Evolutionary conservation across 2,888 invertebrate genomes (phyloP), one percentile per base, ranked within the genome.

Genomic region (Synanthedon andrenaeformis): DNA sequence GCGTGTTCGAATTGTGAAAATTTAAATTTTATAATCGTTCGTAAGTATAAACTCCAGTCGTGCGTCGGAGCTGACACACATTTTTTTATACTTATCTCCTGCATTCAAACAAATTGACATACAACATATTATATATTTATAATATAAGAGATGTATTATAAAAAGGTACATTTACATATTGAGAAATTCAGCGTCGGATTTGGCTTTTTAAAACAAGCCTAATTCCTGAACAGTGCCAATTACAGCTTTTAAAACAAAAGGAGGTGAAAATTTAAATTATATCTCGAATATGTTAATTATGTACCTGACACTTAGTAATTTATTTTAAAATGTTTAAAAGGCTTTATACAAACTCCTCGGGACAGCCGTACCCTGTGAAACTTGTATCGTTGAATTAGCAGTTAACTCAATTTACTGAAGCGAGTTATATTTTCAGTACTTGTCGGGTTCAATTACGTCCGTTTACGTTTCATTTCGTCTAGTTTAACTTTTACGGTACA

Each of bases 281-380:
- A 41, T 28, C 8, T 13, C 49, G 49, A 55, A 51, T 55, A 52
- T 52, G 52, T 51, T 55, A 55, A 54, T 54, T 53, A 56, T 54
- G 50, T 42, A 52, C 55, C 53, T 51, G 42, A 52, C 52, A 51
- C 53, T 55, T 56, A 42, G 51, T 45, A 45, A 51, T 53, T 50
- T 53, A 51, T 53, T 54, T 52, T 51, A 49, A 14, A 35, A n/a
- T 23, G 41, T 35, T 42, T 12, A 50, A 55, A 52, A 49, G 49
- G 48, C 12, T 41, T 45, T 4, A 35, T 10, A 10, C 35, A 35
- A 35, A 35, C 35, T 35, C 35, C 2, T 3, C 35, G 35, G 35
- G 10, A 35, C 35, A 35, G 35, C 35, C 35, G 10, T 35, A 45
- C n/a, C 12, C 45, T 13, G 45, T 14, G 51, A 41, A 51, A 51